Evolutionary conservation across 2,797 vertebrate species (phyloP).

Genomic region (Cygnus olor): DNA sequence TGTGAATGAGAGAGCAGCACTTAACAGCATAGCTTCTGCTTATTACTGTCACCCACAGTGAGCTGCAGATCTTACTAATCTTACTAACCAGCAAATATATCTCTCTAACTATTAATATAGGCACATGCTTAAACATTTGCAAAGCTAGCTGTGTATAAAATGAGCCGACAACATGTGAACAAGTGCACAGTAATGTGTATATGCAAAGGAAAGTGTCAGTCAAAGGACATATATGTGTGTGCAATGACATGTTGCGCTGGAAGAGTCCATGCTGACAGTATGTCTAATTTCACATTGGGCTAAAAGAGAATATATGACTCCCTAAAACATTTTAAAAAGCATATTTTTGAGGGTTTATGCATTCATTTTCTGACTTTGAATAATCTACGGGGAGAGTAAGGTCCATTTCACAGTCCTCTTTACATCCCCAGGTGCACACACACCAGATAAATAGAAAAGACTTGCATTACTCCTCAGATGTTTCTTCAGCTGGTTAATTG

Average conservation of each 20-base stretch:
- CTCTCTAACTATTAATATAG: not conserved
- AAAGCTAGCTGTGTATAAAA: conserved; percentile 46
- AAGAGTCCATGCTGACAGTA: not conserved
- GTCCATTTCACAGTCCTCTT: not conserved
- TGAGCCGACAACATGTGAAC: not conserved
- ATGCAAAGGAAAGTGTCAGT: not conserved
- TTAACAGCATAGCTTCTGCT: not conserved
- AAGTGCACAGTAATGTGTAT: not conserved
- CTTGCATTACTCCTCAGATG: not conserved
- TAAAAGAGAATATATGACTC: not conserved
- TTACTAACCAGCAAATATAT: not conserved
- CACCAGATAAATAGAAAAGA: not conserved
- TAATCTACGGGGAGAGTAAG: not conserved
- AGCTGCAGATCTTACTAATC: not conserved
- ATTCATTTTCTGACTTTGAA: not conserved
- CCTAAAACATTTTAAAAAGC: not conserved
- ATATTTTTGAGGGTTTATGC: not conserved
- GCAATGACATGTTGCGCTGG: not conserved
- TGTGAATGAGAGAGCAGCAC: not conserved
- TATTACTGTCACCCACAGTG: not conserved
- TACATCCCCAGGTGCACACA: not conserved
- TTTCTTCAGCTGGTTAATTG: not conserved
- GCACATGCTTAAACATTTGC: not conserved
- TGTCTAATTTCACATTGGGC: not conserved
- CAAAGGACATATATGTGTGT: not conserved